Conservation (phyloP, 2,888 invertebrate genomes). For the Rotaria macrura region DNA sequence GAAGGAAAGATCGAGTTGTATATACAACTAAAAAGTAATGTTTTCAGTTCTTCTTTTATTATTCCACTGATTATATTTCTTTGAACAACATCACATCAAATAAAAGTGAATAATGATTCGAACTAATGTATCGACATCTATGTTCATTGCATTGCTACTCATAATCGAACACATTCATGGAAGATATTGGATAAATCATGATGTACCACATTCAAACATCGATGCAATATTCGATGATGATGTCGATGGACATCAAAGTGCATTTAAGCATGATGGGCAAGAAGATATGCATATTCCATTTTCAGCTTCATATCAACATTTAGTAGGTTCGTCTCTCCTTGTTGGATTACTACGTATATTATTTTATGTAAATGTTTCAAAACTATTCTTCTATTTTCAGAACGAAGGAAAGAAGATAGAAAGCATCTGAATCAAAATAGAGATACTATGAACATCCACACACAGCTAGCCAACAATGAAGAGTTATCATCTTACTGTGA, state of each 20-base stretch:
- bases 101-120: not conserved
- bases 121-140: not conserved
- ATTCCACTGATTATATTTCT: not conserved
- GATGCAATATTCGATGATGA: not conserved
- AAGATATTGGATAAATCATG: not conserved
- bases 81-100: not conserved
- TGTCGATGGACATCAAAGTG: not conserved
- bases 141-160: not conserved
- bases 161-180: not conserved
- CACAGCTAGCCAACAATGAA: conserved; percentile 77
- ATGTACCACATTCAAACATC: not conserved
- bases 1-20: not conserved
- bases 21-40: not conserved
- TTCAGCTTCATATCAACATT: not conserved
- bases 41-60: not conserved
- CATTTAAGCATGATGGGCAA: conserved; percentile 3
- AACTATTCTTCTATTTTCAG: too few relatives aligned
- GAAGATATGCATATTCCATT: conserved; percentile 24
- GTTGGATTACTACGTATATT: not conserved
- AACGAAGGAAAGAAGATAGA: conserved; percentile 61
- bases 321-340: not conserved
- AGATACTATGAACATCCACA: conserved; percentile 53
- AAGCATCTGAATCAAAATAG: conserved; percentile 56
- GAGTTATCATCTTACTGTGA: conserved; percentile 93
- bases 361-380: not conserved